A percentile compares a stretch with the other conserved stretches of the same genome.
phyloP scores from a whole-genome alignment of 2,113 vertebrate genomes.

The Rhinoderma darwinii region DNA sequence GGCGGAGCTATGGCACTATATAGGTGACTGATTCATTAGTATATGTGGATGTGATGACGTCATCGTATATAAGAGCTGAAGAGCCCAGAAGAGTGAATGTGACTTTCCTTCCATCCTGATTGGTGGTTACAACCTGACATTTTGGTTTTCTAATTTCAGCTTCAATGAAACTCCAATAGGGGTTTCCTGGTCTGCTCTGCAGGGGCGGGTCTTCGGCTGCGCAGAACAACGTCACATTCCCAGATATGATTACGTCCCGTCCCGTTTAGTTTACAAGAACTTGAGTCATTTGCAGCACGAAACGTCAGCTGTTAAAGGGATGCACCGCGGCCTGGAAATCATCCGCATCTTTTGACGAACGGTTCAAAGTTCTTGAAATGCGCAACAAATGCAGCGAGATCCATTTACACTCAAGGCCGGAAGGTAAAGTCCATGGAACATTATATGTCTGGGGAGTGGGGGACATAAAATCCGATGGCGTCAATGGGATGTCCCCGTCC shows the following conservation, averaged over 20 bases:
- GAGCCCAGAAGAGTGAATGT: background rate
- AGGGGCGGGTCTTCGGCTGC: background rate
- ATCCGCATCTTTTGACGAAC: conserved; percentile 17
- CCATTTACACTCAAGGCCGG: conserved; percentile 48
- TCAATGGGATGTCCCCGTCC: conserved; percentile 45
- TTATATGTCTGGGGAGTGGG: conserved; percentile 46
- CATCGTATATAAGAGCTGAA: too few relatives aligned
- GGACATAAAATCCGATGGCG: conserved; percentile 55
- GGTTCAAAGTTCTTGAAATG: conserved; percentile 38
- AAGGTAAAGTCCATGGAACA: conserved; percentile 52
- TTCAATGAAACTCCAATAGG: background rate
- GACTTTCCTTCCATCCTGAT: background rate
- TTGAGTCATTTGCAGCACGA: conserved; percentile 34
- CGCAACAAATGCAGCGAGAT: conserved; percentile 44
- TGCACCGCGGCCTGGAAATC: background rate
- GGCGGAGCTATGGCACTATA: background rate
- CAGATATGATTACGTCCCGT: conserved; percentile 20
- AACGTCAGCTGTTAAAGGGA: conserved; percentile 54
- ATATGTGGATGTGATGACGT: too few relatives aligned
- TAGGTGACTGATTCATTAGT: background rate
- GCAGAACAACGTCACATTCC: conserved; percentile 28
- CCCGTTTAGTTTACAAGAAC: conserved; percentile 12
- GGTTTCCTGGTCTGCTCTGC: background rate
- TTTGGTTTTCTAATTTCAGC: conserved; percentile 4
- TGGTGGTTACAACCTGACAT: background rate